These are phyloP conservation scores for Coregonus sp. DNA, from an alignment of 2,797 vertebrate species.

Conservation along the genomic window DNA sequence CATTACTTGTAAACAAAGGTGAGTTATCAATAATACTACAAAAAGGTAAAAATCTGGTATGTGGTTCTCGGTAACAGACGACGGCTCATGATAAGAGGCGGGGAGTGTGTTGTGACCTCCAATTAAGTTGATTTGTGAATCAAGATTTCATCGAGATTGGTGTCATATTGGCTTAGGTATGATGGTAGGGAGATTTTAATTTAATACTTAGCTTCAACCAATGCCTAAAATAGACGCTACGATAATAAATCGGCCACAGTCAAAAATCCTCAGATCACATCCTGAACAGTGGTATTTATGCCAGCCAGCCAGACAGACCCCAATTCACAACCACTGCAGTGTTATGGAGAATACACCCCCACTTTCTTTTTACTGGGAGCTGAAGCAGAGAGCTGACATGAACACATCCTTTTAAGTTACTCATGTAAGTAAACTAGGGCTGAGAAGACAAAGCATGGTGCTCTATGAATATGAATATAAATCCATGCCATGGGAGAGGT, in stretches of 20 bases:
- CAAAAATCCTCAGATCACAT: slow-evolving; percentile 32
- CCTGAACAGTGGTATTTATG: slow-evolving; percentile 24
- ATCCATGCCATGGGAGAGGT: slow-evolving; percentile 21
- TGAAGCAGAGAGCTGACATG: slow-evolving; percentile 36
- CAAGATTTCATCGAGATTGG: too few relatives aligned
- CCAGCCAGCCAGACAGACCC: slow-evolving; percentile 20
- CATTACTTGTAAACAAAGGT: too few relatives aligned
- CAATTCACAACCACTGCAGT: slow-evolving; percentile 40
- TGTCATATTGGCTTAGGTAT: too few relatives aligned
- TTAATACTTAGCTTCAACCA: too few relatives aligned
- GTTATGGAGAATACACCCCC: slow-evolving; percentile 26
- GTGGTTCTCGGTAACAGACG: too few relatives aligned
- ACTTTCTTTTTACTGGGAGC: slow-evolving; percentile 18
- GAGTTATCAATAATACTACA: too few relatives aligned
- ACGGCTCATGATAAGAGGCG: too few relatives aligned
- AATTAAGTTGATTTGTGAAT: too few relatives aligned
- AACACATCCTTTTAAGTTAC: slow-evolving; percentile 50
- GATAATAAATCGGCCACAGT: slow-evolving; percentile 44
- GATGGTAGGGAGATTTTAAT: too few relatives aligned
- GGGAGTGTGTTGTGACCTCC: too few relatives aligned
- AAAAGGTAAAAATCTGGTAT: too few relatives aligned
- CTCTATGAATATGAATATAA: slow-evolving; percentile 32
- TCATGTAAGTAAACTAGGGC: slow-evolving; percentile 39
- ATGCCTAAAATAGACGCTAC: too few relatives aligned
- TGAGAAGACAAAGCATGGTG: slow-evolving; percentile 39